A percentile compares a stretch with the other conserved stretches of the same genome.
These are phyloP conservation scores for Labeo rohita DNA, from an alignment of 2,113 vertebrate species.

Conservation along the genomic window DNA sequence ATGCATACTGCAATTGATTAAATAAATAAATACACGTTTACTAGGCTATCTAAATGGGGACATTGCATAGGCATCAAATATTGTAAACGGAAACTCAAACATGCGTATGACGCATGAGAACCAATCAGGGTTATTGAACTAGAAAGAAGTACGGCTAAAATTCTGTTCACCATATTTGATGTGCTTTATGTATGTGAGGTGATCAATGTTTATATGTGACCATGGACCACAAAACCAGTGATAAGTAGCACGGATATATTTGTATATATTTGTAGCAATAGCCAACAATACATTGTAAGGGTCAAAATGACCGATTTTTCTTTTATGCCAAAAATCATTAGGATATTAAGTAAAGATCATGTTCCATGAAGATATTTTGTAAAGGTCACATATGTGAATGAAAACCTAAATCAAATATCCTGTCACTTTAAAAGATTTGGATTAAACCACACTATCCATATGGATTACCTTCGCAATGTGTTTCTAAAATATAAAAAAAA, in stretches of 20 bases:
- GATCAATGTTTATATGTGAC: too few species aligned
- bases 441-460: not conserved
- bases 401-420: not conserved
- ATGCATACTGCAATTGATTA: not conserved
- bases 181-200: too few species aligned
- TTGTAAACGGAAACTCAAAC: not conserved
- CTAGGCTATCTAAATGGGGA: not conserved
- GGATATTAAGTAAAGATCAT: too few species aligned
- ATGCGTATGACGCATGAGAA: not conserved
- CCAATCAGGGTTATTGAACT: not conserved
- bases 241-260: too few species aligned
- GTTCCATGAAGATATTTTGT: too few species aligned
- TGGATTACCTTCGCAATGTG: not conserved
- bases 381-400: too few species aligned
- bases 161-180: not conserved
- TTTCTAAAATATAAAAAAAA: not conserved
- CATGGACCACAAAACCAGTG: too few species aligned
- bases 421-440: not conserved
- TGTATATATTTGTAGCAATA: too few species aligned
- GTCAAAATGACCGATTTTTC: too few species aligned
- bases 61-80: not conserved
- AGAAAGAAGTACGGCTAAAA: not conserved
- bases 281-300: too few species aligned
- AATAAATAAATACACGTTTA: not conserved
- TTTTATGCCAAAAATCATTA: too few species aligned